Conservation (phyloP, 1,140 invertebrate species). For the Sinonovacula constricta region DNA sequence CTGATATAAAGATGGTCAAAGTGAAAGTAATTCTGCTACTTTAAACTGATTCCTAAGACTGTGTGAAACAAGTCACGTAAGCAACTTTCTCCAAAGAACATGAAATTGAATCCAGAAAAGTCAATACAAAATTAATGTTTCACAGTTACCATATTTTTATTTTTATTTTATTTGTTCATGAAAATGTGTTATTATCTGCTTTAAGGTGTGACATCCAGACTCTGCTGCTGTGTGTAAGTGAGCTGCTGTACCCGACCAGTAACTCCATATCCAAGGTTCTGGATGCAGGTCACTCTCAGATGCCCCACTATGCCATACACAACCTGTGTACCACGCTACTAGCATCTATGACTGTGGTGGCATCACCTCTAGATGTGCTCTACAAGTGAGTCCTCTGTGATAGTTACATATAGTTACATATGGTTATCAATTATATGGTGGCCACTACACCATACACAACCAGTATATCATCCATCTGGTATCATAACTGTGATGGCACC, state of each 20-base stretch:
- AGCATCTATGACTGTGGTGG: slow-evolving; percentile 67
- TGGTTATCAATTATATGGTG: no score
- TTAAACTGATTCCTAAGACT: no score
- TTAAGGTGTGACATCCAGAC: slow-evolving; percentile 69
- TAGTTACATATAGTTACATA: no score
- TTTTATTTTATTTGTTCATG: no score
- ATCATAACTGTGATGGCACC: slow-evolving; percentile 68
- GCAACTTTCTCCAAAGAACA: no score
- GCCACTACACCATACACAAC: slow-evolving; percentile 75
- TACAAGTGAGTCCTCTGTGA: slow-evolving; percentile 74
- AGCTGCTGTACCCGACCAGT: slow-evolving; percentile 66
- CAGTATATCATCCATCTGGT: slow-evolving; percentile 69
- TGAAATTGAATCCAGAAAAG: no score
- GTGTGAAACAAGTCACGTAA: no score
- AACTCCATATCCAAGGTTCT: slow-evolving; percentile 65
- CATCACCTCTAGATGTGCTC: slow-evolving; percentile 69
- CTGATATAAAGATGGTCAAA: no score
- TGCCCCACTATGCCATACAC: slow-evolving; percentile 73
- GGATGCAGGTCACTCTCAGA: slow-evolving; percentile 67
- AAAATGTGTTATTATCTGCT: no score
- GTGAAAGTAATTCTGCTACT: no score
- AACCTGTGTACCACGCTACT: slow-evolving; percentile 72
- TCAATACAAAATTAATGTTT: no score
- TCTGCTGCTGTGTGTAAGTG: slow-evolving; percentile 67
- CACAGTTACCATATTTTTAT: no score